Evolutionary conservation across 1,140 invertebrate species (phyloP).

Genomic region (Drosophila parvula): DNA sequence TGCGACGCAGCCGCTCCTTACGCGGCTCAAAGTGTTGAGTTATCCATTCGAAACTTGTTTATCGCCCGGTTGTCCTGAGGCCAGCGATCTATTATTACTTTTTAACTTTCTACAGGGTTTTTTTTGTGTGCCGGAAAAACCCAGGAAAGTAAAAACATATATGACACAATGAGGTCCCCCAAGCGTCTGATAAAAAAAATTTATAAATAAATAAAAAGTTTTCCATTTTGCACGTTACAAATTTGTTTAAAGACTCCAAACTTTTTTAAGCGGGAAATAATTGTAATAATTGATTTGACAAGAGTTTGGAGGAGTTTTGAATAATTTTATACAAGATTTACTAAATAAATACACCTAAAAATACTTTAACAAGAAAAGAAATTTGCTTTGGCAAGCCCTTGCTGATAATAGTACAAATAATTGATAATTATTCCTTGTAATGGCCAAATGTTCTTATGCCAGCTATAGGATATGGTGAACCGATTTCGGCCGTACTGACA

Average conservation of each 20-base stretch:
- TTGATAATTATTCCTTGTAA: too few relatives aligned
- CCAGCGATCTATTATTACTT: conserved; percentile 41
- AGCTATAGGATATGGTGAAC: too few relatives aligned
- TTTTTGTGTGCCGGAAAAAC: not conserved
- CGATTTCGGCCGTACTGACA: too few relatives aligned
- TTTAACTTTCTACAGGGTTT: conserved; percentile 11
- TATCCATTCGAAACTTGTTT: conserved; percentile 47
- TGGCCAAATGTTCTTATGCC: too few relatives aligned
- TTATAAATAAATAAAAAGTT: conserved; percentile 12
- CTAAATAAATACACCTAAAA: too few relatives aligned
- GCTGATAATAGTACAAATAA: too few relatives aligned
- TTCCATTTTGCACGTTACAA: not conserved
- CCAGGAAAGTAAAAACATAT: not conserved
- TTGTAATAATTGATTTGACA: not conserved
- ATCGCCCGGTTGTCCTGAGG: conserved; percentile 29
- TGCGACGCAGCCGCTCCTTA: conserved; percentile 12
- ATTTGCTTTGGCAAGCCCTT: too few relatives aligned
- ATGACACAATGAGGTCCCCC: not conserved
- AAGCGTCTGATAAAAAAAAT: not conserved
- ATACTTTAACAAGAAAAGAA: not conserved
- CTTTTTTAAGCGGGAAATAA: not conserved
- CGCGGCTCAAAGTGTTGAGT: conserved; percentile 38
- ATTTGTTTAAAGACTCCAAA: not conserved
- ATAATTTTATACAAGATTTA: too few relatives aligned
- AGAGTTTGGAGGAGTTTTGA: not conserved